These are phyloP conservation scores for Drosophila pectinifera DNA, from an alignment of 1,140 invertebrate species.

Conservation along the genomic window DNA sequence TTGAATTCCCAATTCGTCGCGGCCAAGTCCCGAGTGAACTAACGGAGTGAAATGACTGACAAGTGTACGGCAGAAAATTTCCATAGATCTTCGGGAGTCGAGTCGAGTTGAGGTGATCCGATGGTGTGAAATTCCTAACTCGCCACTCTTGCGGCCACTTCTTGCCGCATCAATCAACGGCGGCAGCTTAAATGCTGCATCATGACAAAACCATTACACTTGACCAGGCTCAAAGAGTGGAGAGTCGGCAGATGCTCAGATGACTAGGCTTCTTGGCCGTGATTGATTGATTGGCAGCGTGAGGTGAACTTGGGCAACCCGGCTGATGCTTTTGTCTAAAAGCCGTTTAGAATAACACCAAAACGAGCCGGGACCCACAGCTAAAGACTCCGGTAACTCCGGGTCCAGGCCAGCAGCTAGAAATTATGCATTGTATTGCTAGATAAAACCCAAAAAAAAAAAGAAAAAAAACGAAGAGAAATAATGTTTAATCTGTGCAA, in stretches of 20 bases:
- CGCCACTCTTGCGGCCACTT: constrained; percentile 68
- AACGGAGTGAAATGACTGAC: constrained; percentile 39
- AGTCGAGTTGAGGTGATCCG: constrained; percentile 10
- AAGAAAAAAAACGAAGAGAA: constrained; percentile 16
- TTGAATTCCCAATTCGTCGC: constrained; percentile 38
- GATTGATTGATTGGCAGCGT: constrained; percentile 83
- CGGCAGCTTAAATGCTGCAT: constrained; percentile 82
- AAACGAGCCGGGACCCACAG: constrained; percentile 37
- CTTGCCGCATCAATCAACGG: constrained; percentile 75
- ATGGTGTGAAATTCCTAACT: constrained; percentile 80
- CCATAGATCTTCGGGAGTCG: constrained; percentile 48
- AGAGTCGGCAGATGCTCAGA: constrained; percentile 78
- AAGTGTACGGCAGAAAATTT: constrained; percentile 68
- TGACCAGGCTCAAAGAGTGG: constrained; percentile 62
- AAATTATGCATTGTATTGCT: constrained; percentile 75
- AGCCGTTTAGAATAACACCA: constrained; percentile 83
- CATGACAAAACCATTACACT: constrained; percentile 83
- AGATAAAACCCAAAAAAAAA: constrained; percentile 27
- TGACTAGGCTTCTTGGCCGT: constrained; percentile 78
- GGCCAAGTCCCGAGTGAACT: constrained; percentile 13
- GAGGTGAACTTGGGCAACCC: constrained; percentile 60
- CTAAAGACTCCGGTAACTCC: constrained; percentile 20
- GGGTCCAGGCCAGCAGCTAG: constrained; percentile 63
- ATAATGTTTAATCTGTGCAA: constrained; percentile 77
- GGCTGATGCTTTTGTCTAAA: constrained; percentile 79